These are phyloP conservation scores for Dicentrarchus labrax DNA, from an alignment of 2,113 vertebrate genomes.

Conservation along the genomic window DNA sequence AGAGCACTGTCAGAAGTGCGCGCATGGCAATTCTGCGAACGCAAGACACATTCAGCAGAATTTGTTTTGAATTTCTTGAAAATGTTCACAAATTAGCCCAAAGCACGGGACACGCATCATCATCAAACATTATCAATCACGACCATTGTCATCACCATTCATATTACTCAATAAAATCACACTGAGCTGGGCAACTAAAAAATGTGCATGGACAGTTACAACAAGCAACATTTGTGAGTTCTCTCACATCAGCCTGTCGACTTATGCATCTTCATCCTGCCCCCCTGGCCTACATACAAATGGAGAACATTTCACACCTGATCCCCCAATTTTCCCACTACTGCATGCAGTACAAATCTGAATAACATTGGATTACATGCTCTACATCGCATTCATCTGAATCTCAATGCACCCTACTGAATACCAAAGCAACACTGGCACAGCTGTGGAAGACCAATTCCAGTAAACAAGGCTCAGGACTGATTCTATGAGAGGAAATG, in stretches of 20 bases:
- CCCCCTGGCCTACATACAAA: constrained; percentile 10
- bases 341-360: not conserved
- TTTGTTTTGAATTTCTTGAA: constrained; percentile 6
- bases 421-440: constrained; percentile 22
- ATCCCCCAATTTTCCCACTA: constrained; percentile 16
- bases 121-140: constrained; percentile 7
- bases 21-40: constrained; percentile 18
- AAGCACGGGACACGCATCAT: constrained; percentile 31
- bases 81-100: constrained; percentile 20
- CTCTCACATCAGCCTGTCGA: not conserved
- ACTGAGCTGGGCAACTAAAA: not conserved
- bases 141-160: not conserved
- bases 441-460: constrained; percentile 50
- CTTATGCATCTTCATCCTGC: not conserved
- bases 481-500: constrained; percentile 30
- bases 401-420: constrained; percentile 35
- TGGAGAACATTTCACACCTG: constrained; percentile 40
- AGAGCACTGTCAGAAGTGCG: not conserved
- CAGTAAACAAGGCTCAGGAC: constrained; percentile 17
- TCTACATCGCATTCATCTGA: constrained; percentile 71
- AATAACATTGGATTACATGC: constrained; percentile 66
- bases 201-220: constrained; percentile 11
- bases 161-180: not conserved
- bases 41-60: constrained; percentile 18
- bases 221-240: constrained; percentile 1